Percentiles rank a stretch among this genome's conserved stretches.
phyloP scores from a whole-genome alignment of 2,797 vertebrate species.

The Sebastes oblongus region DNA sequence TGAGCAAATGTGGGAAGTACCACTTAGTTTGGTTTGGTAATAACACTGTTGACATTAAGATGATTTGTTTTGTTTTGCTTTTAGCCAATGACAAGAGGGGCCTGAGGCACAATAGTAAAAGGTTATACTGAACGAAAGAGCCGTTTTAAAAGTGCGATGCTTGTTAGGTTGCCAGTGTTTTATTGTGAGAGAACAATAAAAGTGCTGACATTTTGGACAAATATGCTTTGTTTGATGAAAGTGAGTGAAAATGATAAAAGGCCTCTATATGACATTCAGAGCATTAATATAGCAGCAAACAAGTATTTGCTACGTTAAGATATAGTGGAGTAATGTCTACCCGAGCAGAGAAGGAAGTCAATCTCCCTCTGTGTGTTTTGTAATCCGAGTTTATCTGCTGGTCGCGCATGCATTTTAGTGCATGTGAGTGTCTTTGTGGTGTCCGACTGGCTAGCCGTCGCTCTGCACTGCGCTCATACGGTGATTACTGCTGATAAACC shows the following conservation, averaged over 20 bases:
- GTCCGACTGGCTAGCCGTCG: not conserved
- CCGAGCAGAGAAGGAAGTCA: not conserved
- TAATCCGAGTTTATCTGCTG: not conserved
- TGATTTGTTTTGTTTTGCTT: slow-evolving; percentile 62
- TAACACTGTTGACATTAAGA: slow-evolving; percentile 59
- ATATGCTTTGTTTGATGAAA: not conserved
- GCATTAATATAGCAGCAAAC: not conserved
- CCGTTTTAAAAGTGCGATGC: slow-evolving; percentile 18
- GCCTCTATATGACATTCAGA: not conserved
- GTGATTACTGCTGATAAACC: not conserved
- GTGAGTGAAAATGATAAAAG: not conserved
- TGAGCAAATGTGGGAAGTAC: slow-evolving; percentile 32
- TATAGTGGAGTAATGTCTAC: not conserved
- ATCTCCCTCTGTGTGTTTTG: not conserved
- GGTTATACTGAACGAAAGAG: slow-evolving; percentile 36
- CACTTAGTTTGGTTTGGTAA: slow-evolving; percentile 30
- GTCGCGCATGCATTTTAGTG: not conserved
- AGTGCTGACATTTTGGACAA: slow-evolving; percentile 15
- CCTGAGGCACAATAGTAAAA: slow-evolving; percentile 39
- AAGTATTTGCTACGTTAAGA: not conserved
- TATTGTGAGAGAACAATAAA: slow-evolving; percentile 10
- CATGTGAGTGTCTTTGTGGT: not conserved
- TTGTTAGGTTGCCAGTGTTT: slow-evolving; percentile 13
- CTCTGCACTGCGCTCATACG: not conserved
- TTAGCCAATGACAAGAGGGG: slow-evolving; percentile 47